Conservation (phyloP, 2,113 vertebrate genomes). For the Macrotis lagotis region DNA sequence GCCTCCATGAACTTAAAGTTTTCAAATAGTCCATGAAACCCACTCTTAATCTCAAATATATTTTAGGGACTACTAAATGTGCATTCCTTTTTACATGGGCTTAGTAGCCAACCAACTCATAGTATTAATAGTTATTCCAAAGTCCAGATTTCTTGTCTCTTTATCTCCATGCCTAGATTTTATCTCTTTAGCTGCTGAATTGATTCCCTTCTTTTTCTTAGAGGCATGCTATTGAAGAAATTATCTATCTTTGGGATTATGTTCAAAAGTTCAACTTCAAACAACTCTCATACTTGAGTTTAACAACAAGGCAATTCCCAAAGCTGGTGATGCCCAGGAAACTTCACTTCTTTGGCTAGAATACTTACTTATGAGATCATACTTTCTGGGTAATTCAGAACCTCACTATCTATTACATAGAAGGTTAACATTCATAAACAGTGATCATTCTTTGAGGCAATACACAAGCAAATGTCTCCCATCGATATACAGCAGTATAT, state of each 20-base stretch:
- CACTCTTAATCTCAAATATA: background rate
- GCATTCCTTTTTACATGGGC: background rate
- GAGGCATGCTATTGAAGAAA: background rate
- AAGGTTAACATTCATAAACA: background rate
- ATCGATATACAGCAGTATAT: too few relatives aligned
- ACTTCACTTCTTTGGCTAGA: background rate
- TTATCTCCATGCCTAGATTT: background rate
- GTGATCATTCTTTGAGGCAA: background rate
- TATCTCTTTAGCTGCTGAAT: background rate
- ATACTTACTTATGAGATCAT: background rate
- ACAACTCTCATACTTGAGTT: background rate
- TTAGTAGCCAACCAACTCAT: background rate
- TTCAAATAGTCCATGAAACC: background rate
- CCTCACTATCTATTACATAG: background rate
- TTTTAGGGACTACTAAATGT: background rate
- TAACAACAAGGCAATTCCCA: background rate
- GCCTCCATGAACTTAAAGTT: background rate
- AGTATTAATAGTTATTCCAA: background rate
- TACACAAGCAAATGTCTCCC: background rate
- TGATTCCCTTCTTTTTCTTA: background rate
- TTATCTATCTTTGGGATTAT: background rate
- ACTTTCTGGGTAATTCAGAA: background rate
- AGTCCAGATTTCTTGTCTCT: background rate
- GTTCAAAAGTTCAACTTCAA: background rate
- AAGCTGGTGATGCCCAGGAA: background rate